Evolutionary conservation across 2,113 vertebrate species (phyloP).

Genomic region (Pipra filicauda): DNA sequence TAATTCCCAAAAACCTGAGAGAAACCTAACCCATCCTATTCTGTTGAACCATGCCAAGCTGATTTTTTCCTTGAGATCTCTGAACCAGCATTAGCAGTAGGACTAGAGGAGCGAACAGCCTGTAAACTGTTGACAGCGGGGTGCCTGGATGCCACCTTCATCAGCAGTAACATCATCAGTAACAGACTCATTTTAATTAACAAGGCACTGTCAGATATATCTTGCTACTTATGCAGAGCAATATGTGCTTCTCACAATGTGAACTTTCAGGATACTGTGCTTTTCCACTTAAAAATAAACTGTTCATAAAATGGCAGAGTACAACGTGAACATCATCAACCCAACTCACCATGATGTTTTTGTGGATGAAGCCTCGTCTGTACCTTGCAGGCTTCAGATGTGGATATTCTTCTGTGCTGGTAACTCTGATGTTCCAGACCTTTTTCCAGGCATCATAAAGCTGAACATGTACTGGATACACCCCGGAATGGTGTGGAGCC

Average conservation of each 20-base stretch:
- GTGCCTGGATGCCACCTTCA: neutral
- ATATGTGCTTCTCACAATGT: neutral
- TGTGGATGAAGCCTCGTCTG: conserved; percentile 92
- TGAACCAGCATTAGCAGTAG: neutral
- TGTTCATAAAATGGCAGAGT: neutral
- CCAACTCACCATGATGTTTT: conserved; percentile 89
- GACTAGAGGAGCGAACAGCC: neutral
- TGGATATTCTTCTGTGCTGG: conserved; percentile 97
- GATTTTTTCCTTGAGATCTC: neutral
- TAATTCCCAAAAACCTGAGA: neutral
- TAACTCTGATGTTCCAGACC: conserved; percentile 93
- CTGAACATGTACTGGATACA: conserved; percentile 94
- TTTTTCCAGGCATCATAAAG: conserved; percentile 97
- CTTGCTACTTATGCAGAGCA: neutral
- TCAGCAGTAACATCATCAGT: conserved; percentile 17
- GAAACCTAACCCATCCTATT: neutral
- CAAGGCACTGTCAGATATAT: neutral
- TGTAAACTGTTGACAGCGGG: neutral
- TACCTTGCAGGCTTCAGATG: conserved; percentile 94
- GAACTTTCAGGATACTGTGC: neutral
- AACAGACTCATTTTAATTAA: conserved; percentile 36
- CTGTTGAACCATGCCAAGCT: neutral
- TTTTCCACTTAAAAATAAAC: neutral
- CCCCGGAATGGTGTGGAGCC: conserved; percentile 94
- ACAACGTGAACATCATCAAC: neutral